These are phyloP conservation scores for Saimiri boliviensis DNA, from an alignment of 2,113 vertebrate genomes.

Conservation along the genomic window DNA sequence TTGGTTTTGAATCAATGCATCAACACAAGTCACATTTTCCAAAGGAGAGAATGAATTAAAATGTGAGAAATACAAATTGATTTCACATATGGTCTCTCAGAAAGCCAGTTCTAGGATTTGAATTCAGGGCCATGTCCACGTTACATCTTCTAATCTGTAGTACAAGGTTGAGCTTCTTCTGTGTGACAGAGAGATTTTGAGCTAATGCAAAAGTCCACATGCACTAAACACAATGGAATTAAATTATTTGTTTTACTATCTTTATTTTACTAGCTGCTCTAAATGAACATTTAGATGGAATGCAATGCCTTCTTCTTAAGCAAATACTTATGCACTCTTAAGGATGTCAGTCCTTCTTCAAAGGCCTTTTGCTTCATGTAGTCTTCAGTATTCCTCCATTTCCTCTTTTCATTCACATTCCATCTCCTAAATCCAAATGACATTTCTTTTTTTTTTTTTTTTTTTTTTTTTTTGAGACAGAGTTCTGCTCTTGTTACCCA, in stretches of 20 bases:
- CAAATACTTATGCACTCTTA: not conserved
- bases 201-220: not conserved
- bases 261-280: not conserved
- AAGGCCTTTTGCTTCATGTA: not conserved
- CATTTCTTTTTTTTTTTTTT: too few relatives aligned
- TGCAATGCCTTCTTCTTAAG: not conserved
- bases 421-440: not conserved
- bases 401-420: not conserved
- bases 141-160: not conserved
- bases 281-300: not conserved
- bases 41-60: not conserved
- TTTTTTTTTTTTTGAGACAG: too few relatives aligned
- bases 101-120: not conserved
- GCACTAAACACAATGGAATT: not conserved
- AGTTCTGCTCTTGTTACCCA: too few relatives aligned
- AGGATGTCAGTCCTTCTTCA: not conserved
- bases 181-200: not conserved
- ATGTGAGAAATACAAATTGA: accelerated
- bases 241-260: not conserved
- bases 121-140: not conserved
- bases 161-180: not conserved
- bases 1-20: not conserved
- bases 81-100: not conserved
- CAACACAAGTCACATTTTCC: not conserved
- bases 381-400: not conserved